Base-by-base conservation (phyloP, 2,888 invertebrate species). In the Cecidostiba fungosa region DNA sequence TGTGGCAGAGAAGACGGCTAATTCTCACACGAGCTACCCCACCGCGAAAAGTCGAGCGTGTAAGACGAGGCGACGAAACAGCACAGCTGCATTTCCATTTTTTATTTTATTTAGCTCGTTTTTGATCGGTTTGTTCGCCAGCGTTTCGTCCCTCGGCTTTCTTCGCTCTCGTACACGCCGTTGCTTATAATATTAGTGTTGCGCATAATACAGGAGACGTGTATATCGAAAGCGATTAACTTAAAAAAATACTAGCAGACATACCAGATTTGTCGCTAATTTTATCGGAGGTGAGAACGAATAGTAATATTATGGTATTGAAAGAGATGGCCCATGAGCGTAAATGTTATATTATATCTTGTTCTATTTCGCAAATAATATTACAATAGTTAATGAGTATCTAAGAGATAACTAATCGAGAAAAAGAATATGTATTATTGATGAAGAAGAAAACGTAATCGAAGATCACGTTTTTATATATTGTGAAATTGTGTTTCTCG, bases 341-440 rank as follows among this genome's bases (percentile, higher is more conserved):
- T 88, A 87, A 90, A 89, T 88, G 89, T 89, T 90, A 90, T 59
- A 59, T 90, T 82, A 77, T 78, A 84, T 87, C 88, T 89, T 90
- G 90, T 91, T 91, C 90, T 90, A 89, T 90, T 91, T 90, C 90
- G 89, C 88, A 89, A 88, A 89, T 90, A 89, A 89, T 89, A 89
- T 90, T 90, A 89, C 81, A 86, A 89, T 89, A 90, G 89, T 90
- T 90, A 89, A 89, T 69, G 86, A 89, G 26, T 82, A 82, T 72
- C 66, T 82, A 72, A 85, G 62, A 82, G 36, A 73, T 82, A 69
- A 85, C 54, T 79, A 43, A 78, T 82, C 43, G 50, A 76, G 47
- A 76, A 76, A 32, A n/a, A 43, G 32, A 59, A 74, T 19, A 77
- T 59, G 50, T 10, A 80, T 72, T 23, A 76, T 70, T 36, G 14